Base-by-base conservation (phyloP, 2,888 invertebrate genomes). In the Stenurella melanura region DNA sequence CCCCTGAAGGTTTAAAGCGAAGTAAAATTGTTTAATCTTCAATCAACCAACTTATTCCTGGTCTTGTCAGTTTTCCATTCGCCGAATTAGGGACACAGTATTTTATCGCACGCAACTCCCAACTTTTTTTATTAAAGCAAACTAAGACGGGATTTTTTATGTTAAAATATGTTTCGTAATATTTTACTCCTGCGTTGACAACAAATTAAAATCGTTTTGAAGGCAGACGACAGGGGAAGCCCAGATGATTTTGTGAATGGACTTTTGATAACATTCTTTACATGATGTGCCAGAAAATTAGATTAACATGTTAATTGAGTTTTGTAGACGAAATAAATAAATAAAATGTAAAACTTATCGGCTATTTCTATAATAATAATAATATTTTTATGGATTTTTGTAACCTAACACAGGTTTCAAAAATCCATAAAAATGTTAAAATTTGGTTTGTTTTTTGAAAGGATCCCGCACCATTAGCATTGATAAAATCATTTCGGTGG, bases 1-100 rank as follows among this genome's bases (percentile, higher is more conserved):
- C n/a, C 50, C 50, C 50, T 50, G 12, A n/a, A 50, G 50, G n/a
- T 50, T 50, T 50, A 50, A 50, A 50, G n/a, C 50, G 15, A n/a
- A 50, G n/a, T 50, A 50, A 50, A 50, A 50, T 50, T 50, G 50
- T 50, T 50, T 50, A n/a, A 50, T 50, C 50, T 50, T 50, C 50
- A 50, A n/a, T 50, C 50, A 50, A n/a, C 50, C n/a, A 50, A 50
- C 50, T 50, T n/a, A 50, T 50, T 50, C n/a, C n/a, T 50, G 50
- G 50, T n/a, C n/a, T 50, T 50, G 50, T 50, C 50, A 50, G 50
- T 50, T 50, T 50, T 1, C n/a, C n/a, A n/a, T 4, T 50, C 15
- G 1, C 2, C 12, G n/a, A 50, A 50, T 50, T 50, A 50, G n/a
- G 42, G n/a, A 50, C 50, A 5, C 50, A 50, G 50, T 50, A 50